phyloP scores from a whole-genome alignment of 2,113 vertebrate genomes.

The Mobula birostris region DNA sequence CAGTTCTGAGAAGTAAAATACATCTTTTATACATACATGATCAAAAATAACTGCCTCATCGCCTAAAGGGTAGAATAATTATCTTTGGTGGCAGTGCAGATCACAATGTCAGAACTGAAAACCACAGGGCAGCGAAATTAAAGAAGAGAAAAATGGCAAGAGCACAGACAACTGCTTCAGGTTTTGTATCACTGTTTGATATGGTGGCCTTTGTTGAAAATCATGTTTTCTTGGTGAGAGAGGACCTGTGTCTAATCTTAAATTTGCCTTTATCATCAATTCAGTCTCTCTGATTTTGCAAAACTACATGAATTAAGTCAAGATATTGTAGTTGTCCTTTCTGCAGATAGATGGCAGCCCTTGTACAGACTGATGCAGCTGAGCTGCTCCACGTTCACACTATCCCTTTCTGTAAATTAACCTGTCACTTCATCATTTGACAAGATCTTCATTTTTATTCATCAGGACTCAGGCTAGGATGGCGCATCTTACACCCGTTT shows the following conservation, averaged over 20 bases:
- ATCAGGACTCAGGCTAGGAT: slow-evolving; percentile 73
- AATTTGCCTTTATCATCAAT: slow-evolving; percentile 80
- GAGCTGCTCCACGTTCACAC: slow-evolving; percentile 55
- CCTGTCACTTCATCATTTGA: slow-evolving; percentile 85
- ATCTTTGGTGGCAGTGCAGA: slow-evolving; percentile 74
- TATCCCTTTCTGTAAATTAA: slow-evolving; percentile 74
- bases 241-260: slow-evolving; percentile 76
- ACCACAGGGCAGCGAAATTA: slow-evolving; percentile 74
- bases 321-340: slow-evolving; percentile 61
- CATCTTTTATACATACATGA: slow-evolving; percentile 70
- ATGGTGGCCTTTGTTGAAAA: slow-evolving; percentile 73
- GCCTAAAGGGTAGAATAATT: slow-evolving; percentile 83
- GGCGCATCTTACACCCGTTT: slow-evolving; percentile 72
- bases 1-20: slow-evolving; percentile 55
- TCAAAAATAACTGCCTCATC: slow-evolving; percentile 72
- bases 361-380: slow-evolving; percentile 74
- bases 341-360: slow-evolving; percentile 96
- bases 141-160: slow-evolving; percentile 78
- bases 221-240: slow-evolving; percentile 64
- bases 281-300: slow-evolving; percentile 75
- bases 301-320: slow-evolving; percentile 60
- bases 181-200: slow-evolving; percentile 83
- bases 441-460: slow-evolving; percentile 86
- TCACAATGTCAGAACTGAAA: slow-evolving; percentile 75
- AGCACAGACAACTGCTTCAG: slow-evolving; percentile 84